phyloP scores from a whole-genome alignment of 2,888 invertebrate species.

The Axea sp. region DNA sequence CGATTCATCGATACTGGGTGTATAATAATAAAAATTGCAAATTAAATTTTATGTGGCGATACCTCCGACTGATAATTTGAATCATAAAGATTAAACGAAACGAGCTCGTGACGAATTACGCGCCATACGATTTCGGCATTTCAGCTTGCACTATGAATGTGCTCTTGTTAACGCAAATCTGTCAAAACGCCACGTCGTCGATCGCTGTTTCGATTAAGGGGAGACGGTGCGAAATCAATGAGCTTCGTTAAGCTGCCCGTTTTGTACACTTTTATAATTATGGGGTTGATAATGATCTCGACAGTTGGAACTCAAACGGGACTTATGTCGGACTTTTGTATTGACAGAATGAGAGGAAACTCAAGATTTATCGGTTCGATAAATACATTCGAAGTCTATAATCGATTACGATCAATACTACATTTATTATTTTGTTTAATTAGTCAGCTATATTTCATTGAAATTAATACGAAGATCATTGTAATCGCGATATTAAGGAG shows the following conservation, averaged over 20 bases:
- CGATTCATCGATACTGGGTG: too few species aligned
- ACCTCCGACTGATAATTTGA: neutral
- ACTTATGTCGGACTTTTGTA: too few species aligned
- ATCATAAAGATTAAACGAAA: neutral
- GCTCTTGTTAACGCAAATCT: constrained; percentile 17
- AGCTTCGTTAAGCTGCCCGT: constrained; percentile 27
- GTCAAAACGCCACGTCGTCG: constrained; percentile 12
- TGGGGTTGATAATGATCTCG: constrained; percentile 14
- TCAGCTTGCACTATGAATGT: constrained; percentile 5
- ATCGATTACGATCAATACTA: too few species aligned
- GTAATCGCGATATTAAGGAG: too few species aligned
- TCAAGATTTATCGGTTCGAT: too few species aligned
- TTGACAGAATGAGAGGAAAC: too few species aligned
- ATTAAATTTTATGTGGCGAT: neutral
- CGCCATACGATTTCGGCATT: constrained; percentile 4
- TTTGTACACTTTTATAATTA: constrained; percentile 33
- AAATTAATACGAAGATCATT: too few species aligned
- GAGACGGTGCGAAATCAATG: constrained; percentile 18
- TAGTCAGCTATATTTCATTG: too few species aligned
- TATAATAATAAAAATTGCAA: neutral
- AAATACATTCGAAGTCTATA: too few species aligned
- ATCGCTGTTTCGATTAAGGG: constrained; percentile 6
- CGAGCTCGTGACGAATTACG: neutral
- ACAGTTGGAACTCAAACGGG: neutral
- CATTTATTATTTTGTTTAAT: too few species aligned